phyloP scores from a whole-genome alignment of 2,797 vertebrate genomes.

The Taeniopygia guttata region DNA sequence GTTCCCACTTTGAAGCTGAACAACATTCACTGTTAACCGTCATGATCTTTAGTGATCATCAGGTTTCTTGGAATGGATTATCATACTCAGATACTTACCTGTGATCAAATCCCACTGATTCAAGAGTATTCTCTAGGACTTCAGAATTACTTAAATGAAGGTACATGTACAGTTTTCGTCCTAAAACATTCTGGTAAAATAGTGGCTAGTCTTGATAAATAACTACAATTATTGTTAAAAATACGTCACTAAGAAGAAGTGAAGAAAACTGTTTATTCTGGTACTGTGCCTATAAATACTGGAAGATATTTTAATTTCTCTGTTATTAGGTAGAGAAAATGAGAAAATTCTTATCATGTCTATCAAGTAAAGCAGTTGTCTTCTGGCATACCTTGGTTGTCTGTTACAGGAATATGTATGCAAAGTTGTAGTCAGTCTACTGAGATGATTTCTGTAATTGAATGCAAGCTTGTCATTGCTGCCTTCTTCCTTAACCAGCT shows the following conservation, averaged over 20 bases:
- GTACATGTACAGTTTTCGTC: neutral
- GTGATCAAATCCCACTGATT: neutral
- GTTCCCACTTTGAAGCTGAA: neutral
- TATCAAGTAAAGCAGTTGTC: constrained; percentile 49
- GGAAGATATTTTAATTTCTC: constrained; percentile 41
- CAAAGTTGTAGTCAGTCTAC: constrained; percentile 21
- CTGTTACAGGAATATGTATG: constrained; percentile 43
- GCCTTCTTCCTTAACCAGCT: neutral
- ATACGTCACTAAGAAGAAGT: neutral
- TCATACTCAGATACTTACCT: rapidly evolving
- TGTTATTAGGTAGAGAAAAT: constrained; percentile 42
- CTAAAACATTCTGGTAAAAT: neutral
- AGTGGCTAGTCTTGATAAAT: neutral
- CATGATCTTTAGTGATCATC: neutral
- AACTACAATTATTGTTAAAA: neutral
- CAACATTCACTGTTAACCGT: neutral
- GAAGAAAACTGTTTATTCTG: constrained; percentile 32
- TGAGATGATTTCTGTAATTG: constrained; percentile 22
- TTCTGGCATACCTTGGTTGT: constrained; percentile 49
- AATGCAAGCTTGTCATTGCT: constrained; percentile 19
- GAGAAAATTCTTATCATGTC: constrained; percentile 49
- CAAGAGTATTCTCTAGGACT: neutral
- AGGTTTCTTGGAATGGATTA: neutral
- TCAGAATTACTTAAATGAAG: neutral
- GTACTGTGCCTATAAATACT: constrained; percentile 8